Conservation (phyloP, 2,888 invertebrate genomes). For the Philonicus albiceps region DNA sequence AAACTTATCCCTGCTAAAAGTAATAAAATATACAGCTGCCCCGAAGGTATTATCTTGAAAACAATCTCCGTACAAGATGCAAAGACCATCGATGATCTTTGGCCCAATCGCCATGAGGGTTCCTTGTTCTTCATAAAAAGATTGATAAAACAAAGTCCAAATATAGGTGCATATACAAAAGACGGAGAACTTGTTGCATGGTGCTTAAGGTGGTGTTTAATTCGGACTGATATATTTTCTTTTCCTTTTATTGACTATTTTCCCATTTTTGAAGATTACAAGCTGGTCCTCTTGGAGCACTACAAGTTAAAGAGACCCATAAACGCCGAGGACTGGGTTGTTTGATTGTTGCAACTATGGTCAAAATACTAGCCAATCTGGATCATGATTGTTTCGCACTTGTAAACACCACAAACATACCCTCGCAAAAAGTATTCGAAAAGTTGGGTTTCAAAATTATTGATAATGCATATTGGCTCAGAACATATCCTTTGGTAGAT, state of each 20-base stretch:
- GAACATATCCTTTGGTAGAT: conserved; percentile 16
- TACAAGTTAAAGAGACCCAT: conserved; percentile 55
- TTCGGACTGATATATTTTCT: background rate
- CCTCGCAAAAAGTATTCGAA: conserved; percentile 53
- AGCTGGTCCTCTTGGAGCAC: conserved; percentile 55
- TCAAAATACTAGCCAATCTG: conserved; percentile 52
- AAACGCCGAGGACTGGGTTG: conserved; percentile 54
- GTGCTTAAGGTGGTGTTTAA: conserved; percentile 56
- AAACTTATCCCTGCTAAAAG: background rate
- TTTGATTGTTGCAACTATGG: conserved; percentile 52
- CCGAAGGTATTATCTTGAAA: conserved; percentile 51
- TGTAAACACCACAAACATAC: conserved; percentile 52
- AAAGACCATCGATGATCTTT: conserved; percentile 53
- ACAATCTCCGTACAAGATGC: conserved; percentile 53
- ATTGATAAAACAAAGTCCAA: conserved; percentile 55
- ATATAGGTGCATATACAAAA: conserved; percentile 55
- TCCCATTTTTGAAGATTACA: conserved; percentile 51
- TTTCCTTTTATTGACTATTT: background rate
- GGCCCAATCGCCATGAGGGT: conserved; percentile 58
- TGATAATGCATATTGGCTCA: conserved; percentile 51
- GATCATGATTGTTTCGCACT: conserved; percentile 55
- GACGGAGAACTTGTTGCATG: conserved; percentile 58
- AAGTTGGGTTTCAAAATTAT: conserved; percentile 54
- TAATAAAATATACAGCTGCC: conserved; percentile 52
- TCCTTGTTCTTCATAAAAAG: conserved; percentile 56